Base-by-base conservation (phyloP, 2,888 invertebrate genomes). In the Shargacucullia verbasci region DNA sequence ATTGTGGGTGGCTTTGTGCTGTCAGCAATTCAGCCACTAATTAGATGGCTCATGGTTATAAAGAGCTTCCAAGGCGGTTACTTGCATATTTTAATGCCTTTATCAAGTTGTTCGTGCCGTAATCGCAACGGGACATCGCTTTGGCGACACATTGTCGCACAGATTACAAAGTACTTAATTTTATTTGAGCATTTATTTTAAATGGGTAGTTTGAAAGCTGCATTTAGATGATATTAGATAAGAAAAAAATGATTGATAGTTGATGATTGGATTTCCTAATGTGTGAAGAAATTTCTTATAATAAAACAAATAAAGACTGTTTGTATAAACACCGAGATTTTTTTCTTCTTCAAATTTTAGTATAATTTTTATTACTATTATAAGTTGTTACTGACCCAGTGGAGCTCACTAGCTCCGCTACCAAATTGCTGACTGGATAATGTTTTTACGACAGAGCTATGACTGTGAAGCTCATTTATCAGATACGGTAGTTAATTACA, bases 71-170 rank as follows among this genome's bases (percentile, higher is more conserved):
- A 50, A 67, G 75, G 69, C 80, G 66, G 80, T 88, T 79, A 82
- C 84, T 89, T 86, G 86, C 85, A 87, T 85, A 89, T 87, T 88
- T 90, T 86, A 90, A 86, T 88, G 82, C 83, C 83, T 86, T 87
- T 86, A 88, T 88, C 85, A 82, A 83, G 79, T 82, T 75, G 78
- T 77, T 75, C 75, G 64, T 56, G 75, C 57, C 59, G 73, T 83
- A 81, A 85, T 86, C 86, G 78, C 81, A 64, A 74, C 74, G 83
- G 82, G 81, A 81, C 80, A 83, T 81, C 81, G 77, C 48, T 52
- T 58, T 35, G 40, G 47, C 0, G 68, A 86, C 83, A 81, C 70
- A 87, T 77, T 29, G 83, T n/a, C 61, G 15, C 3, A 11, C 5
- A 59, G 50, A 12, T 15, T 48, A 29, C n/a, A 34, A 4, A 63